A percentile compares a stretch with the other conserved stretches of the same genome.
These are phyloP conservation scores for Tupaia chinensis DNA, from an alignment of 2,113 vertebrate genomes.

Conservation along the genomic window DNA sequence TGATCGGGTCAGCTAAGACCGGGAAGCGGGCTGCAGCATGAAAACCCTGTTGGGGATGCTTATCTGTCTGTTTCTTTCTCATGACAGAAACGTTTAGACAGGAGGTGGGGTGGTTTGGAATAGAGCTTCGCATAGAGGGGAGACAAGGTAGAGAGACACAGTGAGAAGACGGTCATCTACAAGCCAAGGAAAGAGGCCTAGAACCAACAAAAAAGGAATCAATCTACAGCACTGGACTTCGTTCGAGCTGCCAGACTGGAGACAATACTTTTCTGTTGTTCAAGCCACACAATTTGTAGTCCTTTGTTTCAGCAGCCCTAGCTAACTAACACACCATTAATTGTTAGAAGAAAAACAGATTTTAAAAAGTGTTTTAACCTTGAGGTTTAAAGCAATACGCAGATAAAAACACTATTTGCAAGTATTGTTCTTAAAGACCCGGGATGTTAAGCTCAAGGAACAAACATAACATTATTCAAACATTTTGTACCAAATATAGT, in stretches of 20 bases:
- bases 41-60: too few species aligned
- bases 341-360: neutral
- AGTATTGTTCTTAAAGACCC: neutral
- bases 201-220: neutral
- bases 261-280: neutral
- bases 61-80: too few species aligned
- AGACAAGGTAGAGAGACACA: neutral
- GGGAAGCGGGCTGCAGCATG: too few species aligned
- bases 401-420: neutral
- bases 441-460: neutral
- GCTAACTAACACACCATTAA: neutral
- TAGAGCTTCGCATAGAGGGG: neutral
- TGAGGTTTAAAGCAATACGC: neutral
- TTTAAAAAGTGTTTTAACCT: neutral
- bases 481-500: neutral
- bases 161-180: neutral
- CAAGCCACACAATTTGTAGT: neutral
- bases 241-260: neutral
- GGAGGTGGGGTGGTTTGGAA: too few species aligned
- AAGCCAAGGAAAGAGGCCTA: neutral
- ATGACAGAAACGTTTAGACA: too few species aligned
- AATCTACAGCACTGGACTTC: neutral
- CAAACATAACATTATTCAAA: neutral
- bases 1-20: too few species aligned
- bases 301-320: neutral